These are phyloP conservation scores for Lordiphosa andalusiaca DNA, from an alignment of 2,888 invertebrate species.

Conservation along the genomic window DNA sequence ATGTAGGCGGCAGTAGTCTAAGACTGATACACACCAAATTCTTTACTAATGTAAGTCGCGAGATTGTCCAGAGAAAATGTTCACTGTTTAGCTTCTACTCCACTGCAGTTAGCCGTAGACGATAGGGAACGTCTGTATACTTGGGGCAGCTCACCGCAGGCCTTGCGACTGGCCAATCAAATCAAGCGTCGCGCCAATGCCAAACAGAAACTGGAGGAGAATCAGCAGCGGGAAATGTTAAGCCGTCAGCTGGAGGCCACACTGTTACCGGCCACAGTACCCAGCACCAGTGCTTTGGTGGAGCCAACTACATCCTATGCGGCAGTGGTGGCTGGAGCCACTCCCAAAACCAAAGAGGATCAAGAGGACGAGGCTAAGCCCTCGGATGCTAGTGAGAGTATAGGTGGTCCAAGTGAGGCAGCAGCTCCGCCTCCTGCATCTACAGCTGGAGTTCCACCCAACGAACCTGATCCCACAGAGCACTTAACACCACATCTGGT, in stretches of 20 bases:
- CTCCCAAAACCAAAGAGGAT: constrained; percentile 53
- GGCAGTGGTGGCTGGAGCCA: constrained; percentile 44
- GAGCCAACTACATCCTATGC: constrained; percentile 60
- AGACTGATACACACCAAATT: constrained; percentile 83
- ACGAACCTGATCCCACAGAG: constrained; percentile 75
- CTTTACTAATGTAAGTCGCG: constrained; percentile 87
- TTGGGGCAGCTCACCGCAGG: constrained; percentile 90
- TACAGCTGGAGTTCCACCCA: constrained; percentile 8
- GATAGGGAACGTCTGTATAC: constrained; percentile 85
- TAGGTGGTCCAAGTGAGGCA: constrained; percentile 13
- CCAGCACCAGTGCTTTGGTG: constrained; percentile 30
- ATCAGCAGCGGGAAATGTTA: constrained; percentile 79
- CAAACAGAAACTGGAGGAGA: constrained; percentile 81
- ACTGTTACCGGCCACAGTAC: constrained; percentile 41
- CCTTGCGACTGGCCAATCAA: constrained; percentile 85
- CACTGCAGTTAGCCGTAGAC: constrained; percentile 84
- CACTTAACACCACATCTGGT: constrained; percentile 84
- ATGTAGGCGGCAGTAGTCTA: constrained; percentile 75
- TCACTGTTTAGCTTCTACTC: background rate
- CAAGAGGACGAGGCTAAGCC: constrained; percentile 34
- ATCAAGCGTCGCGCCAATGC: constrained; percentile 83
- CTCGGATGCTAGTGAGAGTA: constrained; percentile 45
- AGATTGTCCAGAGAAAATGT: background rate
- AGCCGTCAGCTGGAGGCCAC: constrained; percentile 77
- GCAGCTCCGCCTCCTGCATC: constrained; percentile 1